Evolutionary conservation across 2,888 invertebrate species (phyloP).

Genomic region (Andricus quercusramuli): DNA sequence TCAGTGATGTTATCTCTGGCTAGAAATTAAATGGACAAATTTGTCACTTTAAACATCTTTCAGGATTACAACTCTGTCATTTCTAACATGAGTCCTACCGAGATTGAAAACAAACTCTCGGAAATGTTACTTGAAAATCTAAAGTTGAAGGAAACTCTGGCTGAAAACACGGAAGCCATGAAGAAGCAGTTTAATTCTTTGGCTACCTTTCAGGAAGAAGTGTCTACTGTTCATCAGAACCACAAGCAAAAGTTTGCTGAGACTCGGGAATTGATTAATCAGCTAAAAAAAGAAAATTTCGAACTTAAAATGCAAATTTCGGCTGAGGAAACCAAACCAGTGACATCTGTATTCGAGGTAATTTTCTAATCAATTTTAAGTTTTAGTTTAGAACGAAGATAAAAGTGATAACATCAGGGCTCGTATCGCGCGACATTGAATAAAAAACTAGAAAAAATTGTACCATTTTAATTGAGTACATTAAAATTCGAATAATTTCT

Average conservation of each 20-base stretch:
- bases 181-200: constrained; percentile 84
- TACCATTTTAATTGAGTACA: no score
- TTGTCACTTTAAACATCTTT: constrained; percentile 42
- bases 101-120: constrained; percentile 80
- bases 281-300: constrained; percentile 71
- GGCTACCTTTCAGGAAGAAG: constrained; percentile 84
- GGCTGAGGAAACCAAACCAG: background rate
- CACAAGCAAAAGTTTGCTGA: constrained; percentile 85
- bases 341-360: background rate
- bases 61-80: constrained; percentile 70
- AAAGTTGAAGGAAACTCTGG: constrained; percentile 82
- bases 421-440: no score
- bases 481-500: no score
- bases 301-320: constrained; percentile 59
- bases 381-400: background rate
- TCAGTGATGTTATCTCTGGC: background rate
- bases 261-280: constrained; percentile 81
- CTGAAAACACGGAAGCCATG: constrained; percentile 85
- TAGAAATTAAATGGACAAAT: background rate
- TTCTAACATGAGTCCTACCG: constrained; percentile 74
- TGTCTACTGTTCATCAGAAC: constrained; percentile 82
- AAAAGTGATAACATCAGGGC: background rate
- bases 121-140: constrained; percentile 82
- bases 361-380: background rate
- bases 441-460: no score